These are phyloP conservation scores for Psittacara wagleri DNA, from an alignment of 2,113 vertebrate species.

Conservation along the genomic window DNA sequence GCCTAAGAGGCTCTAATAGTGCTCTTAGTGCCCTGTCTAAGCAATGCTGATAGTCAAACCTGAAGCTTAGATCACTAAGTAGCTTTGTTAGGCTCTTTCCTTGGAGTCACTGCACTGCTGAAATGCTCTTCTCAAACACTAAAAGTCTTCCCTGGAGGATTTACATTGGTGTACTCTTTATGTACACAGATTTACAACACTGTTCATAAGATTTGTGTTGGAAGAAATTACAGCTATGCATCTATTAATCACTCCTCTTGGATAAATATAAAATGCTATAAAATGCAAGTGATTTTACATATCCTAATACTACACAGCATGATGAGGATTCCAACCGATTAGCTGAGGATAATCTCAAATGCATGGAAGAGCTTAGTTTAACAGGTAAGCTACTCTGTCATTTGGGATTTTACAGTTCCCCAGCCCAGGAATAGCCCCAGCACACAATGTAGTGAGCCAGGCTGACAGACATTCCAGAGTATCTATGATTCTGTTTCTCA, in stretches of 20 bases:
- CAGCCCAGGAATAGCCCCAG: background rate
- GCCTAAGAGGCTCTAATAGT: conserved; percentile 21
- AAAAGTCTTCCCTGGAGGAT: background rate
- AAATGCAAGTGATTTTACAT: conserved; percentile 34
- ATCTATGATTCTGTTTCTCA: background rate
- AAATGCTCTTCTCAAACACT: background rate
- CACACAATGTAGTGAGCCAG: background rate
- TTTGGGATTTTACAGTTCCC: background rate
- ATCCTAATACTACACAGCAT: background rate
- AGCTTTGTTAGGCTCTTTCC: background rate
- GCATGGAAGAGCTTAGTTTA: conserved; percentile 45
- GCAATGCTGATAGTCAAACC: conserved; percentile 15
- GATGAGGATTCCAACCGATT: conserved; percentile 42
- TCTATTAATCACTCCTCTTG: background rate
- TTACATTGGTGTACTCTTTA: background rate
- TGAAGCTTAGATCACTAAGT: conserved; percentile 42
- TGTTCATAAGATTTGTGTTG: background rate
- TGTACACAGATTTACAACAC: background rate
- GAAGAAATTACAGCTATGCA: background rate
- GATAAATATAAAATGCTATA: background rate
- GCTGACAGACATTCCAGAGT: background rate
- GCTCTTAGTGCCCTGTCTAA: conserved; percentile 15
- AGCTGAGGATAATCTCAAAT: conserved; percentile 53
- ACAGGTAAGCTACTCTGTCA: background rate
- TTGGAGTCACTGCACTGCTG: background rate